phyloP scores from a whole-genome alignment of 2,797 vertebrate species.

The Morelia viridis region DNA sequence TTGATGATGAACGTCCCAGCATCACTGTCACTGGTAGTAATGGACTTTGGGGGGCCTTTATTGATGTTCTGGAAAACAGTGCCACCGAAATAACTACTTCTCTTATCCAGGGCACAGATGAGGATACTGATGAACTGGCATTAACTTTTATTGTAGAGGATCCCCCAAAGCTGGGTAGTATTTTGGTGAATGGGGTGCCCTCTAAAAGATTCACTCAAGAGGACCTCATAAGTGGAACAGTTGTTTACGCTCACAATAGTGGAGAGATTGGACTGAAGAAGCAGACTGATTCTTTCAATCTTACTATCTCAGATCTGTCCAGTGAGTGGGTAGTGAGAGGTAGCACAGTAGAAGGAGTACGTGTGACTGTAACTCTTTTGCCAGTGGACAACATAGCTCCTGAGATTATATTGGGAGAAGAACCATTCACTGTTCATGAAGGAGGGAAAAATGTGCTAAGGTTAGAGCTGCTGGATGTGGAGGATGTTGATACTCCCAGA shows the following conservation, averaged over 20 bases:
- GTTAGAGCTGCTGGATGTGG: constrained; percentile 77
- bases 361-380: constrained; percentile 82
- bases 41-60: constrained; percentile 75
- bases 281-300: constrained; percentile 82
- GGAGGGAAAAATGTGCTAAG: constrained; percentile 84
- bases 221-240: constrained; percentile 82
- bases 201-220: constrained; percentile 84
- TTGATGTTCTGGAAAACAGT: constrained; percentile 84
- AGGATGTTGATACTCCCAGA: constrained; percentile 82
- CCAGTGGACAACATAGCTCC: constrained; percentile 84
- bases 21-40: constrained; percentile 75
- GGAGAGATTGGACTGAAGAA: constrained; percentile 84
- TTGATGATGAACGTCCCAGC: constrained; percentile 78
- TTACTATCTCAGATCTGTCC: constrained; percentile 82
- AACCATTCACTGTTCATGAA: constrained; percentile 79
- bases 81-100: constrained; percentile 82
- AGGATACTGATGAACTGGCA: constrained; percentile 81
- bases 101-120: constrained; percentile 81
- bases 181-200: constrained; percentile 77
- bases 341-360: constrained; percentile 81
- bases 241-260: constrained; percentile 82
- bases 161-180: constrained; percentile 79
- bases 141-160: constrained; percentile 86
- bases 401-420: constrained; percentile 71
- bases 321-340: constrained; percentile 81